A percentile compares a stretch with the other conserved stretches of the same genome.
Evolutionary conservation across 1,140 invertebrate genomes (phyloP).

Genomic region (Pinna nobilis): DNA sequence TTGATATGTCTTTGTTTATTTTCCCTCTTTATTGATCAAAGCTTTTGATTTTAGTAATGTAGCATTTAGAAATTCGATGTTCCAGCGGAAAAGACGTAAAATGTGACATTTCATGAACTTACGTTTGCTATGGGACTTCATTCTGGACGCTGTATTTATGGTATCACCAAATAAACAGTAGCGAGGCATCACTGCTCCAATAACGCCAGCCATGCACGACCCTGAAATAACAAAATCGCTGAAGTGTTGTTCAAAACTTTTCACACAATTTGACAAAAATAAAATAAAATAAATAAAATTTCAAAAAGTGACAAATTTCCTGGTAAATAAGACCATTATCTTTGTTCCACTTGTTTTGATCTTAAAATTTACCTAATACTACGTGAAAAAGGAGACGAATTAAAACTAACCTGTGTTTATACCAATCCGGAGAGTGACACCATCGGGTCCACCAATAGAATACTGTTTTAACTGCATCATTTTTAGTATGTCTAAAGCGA

Average conservation of each 20-base stretch:
- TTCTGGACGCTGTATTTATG: constrained; percentile 61
- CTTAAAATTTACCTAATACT: background rate
- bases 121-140: constrained; percentile 57
- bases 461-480: constrained; percentile 53
- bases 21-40: background rate
- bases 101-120: constrained; percentile 19
- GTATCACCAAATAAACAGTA: constrained; percentile 65
- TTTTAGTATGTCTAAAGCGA: constrained; percentile 78
- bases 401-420: constrained; percentile 59
- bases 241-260: background rate
- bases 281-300: background rate
- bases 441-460: constrained; percentile 40
- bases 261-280: background rate
- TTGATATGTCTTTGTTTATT: background rate
- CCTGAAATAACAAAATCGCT: constrained; percentile 2
- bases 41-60: no score
- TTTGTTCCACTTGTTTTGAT: background rate
- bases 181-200: constrained; percentile 57
- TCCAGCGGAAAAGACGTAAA: no score
- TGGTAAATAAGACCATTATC: background rate
- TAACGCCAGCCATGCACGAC: constrained; percentile 54
- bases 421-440: constrained; percentile 55
- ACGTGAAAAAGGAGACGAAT: background rate
- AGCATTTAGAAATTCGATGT: no score
- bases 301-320: background rate